Percentiles rank a stretch among this genome's conserved stretches.
phyloP scores from a whole-genome alignment of 2,113 vertebrate species.

The Steatornis caripensis region DNA sequence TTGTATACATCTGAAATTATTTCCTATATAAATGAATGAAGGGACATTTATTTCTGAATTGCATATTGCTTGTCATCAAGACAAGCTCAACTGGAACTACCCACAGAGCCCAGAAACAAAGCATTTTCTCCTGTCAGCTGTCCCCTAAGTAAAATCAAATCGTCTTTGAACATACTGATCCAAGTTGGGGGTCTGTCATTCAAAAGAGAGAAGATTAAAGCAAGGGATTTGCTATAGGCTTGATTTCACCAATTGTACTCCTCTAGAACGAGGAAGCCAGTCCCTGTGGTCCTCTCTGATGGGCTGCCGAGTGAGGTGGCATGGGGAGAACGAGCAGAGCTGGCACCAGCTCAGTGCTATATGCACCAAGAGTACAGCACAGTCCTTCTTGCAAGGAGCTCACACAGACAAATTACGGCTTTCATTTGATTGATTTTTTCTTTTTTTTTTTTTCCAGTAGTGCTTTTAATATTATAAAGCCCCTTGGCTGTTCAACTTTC shows the following conservation, averaged over 20 bases:
- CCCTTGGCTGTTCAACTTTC: background rate
- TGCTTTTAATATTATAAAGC: background rate
- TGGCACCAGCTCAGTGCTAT: background rate
- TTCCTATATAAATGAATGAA: background rate
- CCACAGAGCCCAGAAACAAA: background rate
- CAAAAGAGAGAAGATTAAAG: background rate
- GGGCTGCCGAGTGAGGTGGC: background rate
- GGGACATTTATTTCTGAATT: background rate
- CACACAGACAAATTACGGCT: background rate
- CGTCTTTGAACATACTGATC: background rate
- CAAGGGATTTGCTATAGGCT: background rate
- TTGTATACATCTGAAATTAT: background rate
- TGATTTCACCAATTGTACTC: background rate
- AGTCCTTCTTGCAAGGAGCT: background rate
- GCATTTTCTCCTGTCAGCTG: background rate
- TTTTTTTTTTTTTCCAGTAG: background rate
- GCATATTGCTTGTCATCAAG: background rate
- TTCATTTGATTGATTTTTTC: background rate
- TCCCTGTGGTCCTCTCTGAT: background rate
- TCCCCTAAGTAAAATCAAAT: background rate
- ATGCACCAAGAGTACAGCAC: background rate
- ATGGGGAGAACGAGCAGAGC: accelerated
- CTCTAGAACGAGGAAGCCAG: background rate
- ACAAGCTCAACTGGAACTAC: background rate
- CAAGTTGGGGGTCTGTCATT: background rate